Evolutionary conservation across 2,113 vertebrate genomes (phyloP).

Genomic region (Leucopsar rothschildi): DNA sequence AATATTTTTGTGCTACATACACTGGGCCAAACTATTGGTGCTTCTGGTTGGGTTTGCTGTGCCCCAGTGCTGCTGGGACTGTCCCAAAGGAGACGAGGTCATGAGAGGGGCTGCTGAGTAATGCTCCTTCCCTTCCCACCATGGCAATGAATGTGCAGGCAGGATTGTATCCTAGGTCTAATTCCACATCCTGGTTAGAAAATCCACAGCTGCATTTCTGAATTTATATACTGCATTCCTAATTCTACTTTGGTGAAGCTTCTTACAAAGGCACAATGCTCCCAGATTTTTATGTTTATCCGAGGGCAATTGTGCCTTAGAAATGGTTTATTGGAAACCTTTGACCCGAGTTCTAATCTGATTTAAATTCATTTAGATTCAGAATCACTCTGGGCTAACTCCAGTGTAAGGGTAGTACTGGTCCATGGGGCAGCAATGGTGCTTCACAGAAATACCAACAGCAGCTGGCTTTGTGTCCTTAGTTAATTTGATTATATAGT

Average conservation of each 20-base stretch:
- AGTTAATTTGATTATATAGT: slow-evolving; percentile 18
- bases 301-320: background rate
- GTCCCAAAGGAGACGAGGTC: background rate
- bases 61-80: background rate
- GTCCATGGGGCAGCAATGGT: background rate
- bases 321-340: background rate
- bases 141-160: background rate
- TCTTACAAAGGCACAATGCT: background rate
- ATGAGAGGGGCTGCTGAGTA: background rate
- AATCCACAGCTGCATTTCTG: background rate
- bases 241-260: background rate
- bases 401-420: background rate
- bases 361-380: background rate
- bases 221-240: background rate
- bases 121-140: background rate
- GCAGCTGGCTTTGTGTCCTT: slow-evolving; percentile 2
- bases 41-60: slow-evolving; percentile 5
- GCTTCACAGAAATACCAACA: slow-evolving; percentile 16
- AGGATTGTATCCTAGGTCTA: background rate
- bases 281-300: background rate
- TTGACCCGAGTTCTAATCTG: background rate
- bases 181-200: background rate
- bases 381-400: background rate
- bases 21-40: background rate
- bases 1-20: background rate